A percentile compares a stretch with the other conserved stretches of the same genome.
Evolutionary conservation across 2,113 vertebrate genomes (phyloP).

Genomic region (Dasypus novemcinctus): DNA sequence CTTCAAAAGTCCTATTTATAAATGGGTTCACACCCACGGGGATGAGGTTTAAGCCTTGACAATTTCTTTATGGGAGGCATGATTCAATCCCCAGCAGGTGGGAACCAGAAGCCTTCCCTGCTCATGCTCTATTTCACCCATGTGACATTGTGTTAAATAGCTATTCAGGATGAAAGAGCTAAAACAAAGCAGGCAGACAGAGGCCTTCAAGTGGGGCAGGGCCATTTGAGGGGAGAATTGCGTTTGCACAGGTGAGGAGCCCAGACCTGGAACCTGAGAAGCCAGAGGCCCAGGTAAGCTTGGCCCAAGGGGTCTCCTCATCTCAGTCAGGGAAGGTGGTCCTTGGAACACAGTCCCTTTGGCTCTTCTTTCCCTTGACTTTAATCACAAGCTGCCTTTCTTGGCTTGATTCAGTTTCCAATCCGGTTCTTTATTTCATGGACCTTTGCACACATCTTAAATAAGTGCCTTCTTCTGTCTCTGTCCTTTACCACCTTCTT

Average conservation of each 20-base stretch:
- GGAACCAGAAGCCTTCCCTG: too few species aligned
- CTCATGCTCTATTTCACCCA: background rate
- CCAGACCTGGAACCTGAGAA: background rate
- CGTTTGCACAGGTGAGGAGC: background rate
- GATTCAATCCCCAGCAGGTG: too few species aligned
- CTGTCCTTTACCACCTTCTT: background rate
- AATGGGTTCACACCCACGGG: too few species aligned
- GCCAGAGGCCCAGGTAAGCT: background rate
- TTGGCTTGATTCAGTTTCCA: background rate
- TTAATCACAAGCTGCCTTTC: background rate
- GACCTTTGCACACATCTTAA: background rate
- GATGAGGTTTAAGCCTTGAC: too few species aligned
- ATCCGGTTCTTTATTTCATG: background rate
- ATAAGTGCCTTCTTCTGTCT: background rate
- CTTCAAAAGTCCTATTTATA: too few species aligned
- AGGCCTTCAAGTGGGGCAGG: accelerated
- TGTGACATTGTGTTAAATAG: background rate
- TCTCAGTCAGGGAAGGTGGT: background rate
- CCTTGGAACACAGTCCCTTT: background rate
- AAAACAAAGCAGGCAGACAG: background rate
- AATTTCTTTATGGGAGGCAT: too few species aligned
- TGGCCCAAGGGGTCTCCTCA: accelerated
- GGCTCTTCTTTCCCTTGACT: background rate
- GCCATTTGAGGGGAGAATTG: background rate
- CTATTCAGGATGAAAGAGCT: background rate